Percentiles rank a stretch among this genome's conserved stretches.
Evolutionary conservation across 2,888 invertebrate species (phyloP).

Genomic region (Allygus modestus): DNA sequence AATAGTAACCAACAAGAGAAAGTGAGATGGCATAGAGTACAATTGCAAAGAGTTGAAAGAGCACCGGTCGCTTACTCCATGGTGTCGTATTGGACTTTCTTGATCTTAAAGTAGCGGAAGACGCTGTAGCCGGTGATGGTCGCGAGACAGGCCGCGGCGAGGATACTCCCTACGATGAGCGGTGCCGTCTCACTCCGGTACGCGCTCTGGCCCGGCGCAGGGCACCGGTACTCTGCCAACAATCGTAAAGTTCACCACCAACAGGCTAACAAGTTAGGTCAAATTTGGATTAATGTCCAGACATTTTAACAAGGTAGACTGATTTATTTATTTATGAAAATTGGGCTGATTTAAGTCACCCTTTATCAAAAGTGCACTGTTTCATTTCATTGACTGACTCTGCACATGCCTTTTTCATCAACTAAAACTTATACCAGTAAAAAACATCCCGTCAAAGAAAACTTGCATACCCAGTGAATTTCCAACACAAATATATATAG

Average conservation of each 20-base stretch:
- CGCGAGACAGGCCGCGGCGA: slow-evolving; percentile 88
- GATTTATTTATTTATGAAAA: no score
- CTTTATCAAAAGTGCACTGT: no score
- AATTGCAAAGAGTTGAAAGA: neutral
- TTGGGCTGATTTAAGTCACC: no score
- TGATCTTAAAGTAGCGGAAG: slow-evolving; percentile 91
- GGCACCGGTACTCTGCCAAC: slow-evolving; percentile 78
- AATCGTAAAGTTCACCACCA: neutral
- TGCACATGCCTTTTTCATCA: no score
- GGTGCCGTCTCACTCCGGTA: slow-evolving; percentile 90
- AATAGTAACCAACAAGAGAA: neutral
- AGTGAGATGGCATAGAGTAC: neutral
- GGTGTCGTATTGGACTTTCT: slow-evolving; percentile 94
- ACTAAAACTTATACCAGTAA: no score
- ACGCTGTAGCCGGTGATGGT: slow-evolving; percentile 92
- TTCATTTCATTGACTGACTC: no score
- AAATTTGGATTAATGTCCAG: no score
- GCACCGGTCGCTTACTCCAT: slow-evolving; percentile 83
- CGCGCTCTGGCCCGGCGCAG: slow-evolving; percentile 76
- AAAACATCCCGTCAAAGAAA: no score
- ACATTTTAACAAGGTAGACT: no score
- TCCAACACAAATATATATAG: no score
- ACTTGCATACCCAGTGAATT: no score
- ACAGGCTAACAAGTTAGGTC: no score
- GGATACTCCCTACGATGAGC: slow-evolving; percentile 88